These are phyloP conservation scores for Melierax canorus DNA, from an alignment of 2,113 vertebrate genomes.

Conservation along the genomic window DNA sequence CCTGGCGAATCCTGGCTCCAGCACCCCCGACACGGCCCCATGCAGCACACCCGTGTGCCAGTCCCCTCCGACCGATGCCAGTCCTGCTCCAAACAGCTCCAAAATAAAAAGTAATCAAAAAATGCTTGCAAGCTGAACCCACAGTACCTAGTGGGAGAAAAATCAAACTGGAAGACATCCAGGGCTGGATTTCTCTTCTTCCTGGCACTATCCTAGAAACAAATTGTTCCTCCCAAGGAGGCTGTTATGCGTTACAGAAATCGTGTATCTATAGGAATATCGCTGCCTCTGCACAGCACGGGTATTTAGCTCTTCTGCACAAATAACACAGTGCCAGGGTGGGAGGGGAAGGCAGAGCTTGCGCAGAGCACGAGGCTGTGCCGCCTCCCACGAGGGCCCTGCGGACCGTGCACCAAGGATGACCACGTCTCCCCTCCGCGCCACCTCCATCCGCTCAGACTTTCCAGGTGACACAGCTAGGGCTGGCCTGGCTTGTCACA, in stretches of 20 bases:
- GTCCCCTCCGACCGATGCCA: not conserved
- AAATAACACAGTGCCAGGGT: not conserved
- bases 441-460: not conserved
- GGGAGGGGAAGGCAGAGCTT: not conserved
- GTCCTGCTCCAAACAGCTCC: not conserved
- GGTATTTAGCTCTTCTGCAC: not conserved
- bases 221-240: not conserved
- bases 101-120: not conserved
- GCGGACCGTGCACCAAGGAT: accelerated
- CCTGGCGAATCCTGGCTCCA: not conserved
- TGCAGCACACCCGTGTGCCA: not conserved
- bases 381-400: not conserved
- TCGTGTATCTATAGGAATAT: not conserved
- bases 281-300: not conserved
- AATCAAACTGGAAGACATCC: not conserved
- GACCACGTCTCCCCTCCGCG: not conserved
- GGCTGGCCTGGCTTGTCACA: not conserved
- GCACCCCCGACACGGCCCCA: accelerated
- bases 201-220: not conserved
- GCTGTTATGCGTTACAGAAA: not conserved
- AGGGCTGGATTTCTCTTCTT: not conserved
- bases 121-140: not conserved
- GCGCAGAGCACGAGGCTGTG: not conserved
- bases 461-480: not conserved
- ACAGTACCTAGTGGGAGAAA: not conserved